Evolutionary conservation across 2,888 invertebrate species (phyloP).

Genomic region (Dryococelus australis): DNA sequence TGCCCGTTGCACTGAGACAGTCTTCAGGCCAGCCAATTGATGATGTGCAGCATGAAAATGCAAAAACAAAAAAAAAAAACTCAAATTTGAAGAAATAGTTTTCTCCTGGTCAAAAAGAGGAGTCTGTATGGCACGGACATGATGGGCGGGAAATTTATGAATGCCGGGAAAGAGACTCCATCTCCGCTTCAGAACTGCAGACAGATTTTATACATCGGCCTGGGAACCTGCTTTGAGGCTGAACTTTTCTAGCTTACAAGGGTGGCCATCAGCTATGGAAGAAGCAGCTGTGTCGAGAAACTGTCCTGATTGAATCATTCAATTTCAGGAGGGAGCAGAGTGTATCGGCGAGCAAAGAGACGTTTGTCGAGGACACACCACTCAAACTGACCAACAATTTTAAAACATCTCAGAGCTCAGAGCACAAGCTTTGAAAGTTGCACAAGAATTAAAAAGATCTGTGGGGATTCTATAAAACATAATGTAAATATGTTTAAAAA

Average conservation of each 20-base stretch:
- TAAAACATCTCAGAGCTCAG: constrained; percentile 30
- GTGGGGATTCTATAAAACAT: constrained; percentile 4
- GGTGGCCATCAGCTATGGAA: constrained; percentile 30
- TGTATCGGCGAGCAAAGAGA: constrained; percentile 46
- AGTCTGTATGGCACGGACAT: not conserved
- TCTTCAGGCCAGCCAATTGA: constrained; percentile 59
- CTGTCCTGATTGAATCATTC: constrained; percentile 38
- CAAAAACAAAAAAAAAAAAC: not conserved
- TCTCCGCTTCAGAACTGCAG: constrained; percentile 27
- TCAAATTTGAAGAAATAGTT: not conserved
- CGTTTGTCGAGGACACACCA: constrained; percentile 45
- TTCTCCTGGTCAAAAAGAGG: not conserved
- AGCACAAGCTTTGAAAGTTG: constrained; percentile 39
- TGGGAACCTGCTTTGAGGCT: constrained; percentile 45
- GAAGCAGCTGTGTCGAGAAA: constrained; percentile 23
- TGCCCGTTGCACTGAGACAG: constrained; percentile 62
- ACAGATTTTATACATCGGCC: constrained; percentile 43
- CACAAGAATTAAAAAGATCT: constrained; percentile 5
- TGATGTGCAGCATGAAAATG: constrained; percentile 38
- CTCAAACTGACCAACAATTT: constrained; percentile 39
- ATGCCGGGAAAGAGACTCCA: constrained; percentile 4
- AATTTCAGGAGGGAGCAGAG: constrained; percentile 46
- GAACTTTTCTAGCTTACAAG: constrained; percentile 35
- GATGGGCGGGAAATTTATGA: constrained; percentile 17
- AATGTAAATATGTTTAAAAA: constrained; percentile 16